Evolutionary conservation across 2,888 invertebrate genomes (phyloP), one percentile per base, ranked within the genome.

Genomic region (Crossocerus cetratus): DNA sequence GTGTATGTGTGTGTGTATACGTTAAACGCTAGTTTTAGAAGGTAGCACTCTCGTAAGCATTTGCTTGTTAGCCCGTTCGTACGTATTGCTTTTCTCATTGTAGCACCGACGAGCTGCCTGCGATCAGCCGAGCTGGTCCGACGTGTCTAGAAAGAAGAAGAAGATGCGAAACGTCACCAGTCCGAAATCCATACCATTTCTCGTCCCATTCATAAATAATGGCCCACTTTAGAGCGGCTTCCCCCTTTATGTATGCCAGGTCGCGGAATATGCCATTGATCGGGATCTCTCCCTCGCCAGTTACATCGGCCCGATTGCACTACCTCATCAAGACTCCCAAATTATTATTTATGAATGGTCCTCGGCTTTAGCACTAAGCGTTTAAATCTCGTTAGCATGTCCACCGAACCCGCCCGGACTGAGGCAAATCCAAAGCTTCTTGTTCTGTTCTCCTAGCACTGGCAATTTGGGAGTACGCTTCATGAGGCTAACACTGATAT

Each of bases 271-370:
- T 18, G 1, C 3, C 14, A 18, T 59, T 21, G 14, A 43, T 42
- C 3, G 2, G 32, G 16, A 11, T 2, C 14, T 23, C 22, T n/a
- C 5, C 11, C 14, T 8, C 21, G 55, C 20, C 14, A 20, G 22
- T 55, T 21, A 14, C 57, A n/a, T 22, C n/a, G n/a, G 21, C 32
- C 55, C 18, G 16, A 14, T 14, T 16, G 22, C 13, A 55, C 65
- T 74, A 87, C 90, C 90, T 90, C 89, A 89, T 90, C 87, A 90
- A 90, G 89, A 86, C 89, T 90, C 90, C 90, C 90, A 90, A 90
- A 90, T 90, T 88, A 90, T 90, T 88, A 87, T 84, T 86, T 86
- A 88, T 87, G 88, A 90, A 89, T 90, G 88, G 87, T 78, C 64
- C 61, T 57, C 45, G 69, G 81, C 69, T 68, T 74, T 69, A 78